Percentiles rank a stretch among this genome's conserved stretches.
These are phyloP conservation scores for Cladorhizidae sp. DNA, from an alignment of 37 sponge, comb jelly and placozoan species.

Conservation along the genomic window DNA sequence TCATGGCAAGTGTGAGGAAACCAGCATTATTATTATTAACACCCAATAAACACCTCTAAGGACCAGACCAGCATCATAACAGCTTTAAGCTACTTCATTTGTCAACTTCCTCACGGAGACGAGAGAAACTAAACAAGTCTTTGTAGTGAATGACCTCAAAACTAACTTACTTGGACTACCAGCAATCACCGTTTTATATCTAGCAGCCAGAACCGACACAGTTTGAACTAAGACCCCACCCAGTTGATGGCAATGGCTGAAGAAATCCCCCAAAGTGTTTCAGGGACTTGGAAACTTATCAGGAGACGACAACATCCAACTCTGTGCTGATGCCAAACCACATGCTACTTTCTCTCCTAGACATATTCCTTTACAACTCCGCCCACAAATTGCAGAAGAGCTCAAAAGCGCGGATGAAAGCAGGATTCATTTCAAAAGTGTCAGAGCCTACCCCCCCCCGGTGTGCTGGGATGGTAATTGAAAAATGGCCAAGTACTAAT, in stretches of 20 bases:
- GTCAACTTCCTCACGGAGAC: too few relatives aligned
- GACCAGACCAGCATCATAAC: too few relatives aligned
- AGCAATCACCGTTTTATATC: constrained; percentile 15
- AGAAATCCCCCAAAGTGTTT: constrained; percentile 31
- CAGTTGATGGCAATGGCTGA: constrained; percentile 25
- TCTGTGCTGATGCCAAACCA: constrained; percentile 29
- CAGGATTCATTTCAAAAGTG: constrained; percentile 54
- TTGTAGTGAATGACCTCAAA: constrained; percentile 13
- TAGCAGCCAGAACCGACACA: not conserved
- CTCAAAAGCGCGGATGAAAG: too few relatives aligned
- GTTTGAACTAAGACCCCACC: not conserved
- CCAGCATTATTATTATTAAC: too few relatives aligned
- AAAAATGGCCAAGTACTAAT: constrained; percentile 33
- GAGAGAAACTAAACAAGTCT: not conserved
- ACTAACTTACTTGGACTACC: constrained; percentile 39
- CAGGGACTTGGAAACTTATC: too few relatives aligned
- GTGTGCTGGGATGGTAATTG: constrained; percentile 63
- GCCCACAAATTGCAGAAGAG: constrained; percentile 30
- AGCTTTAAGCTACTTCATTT: too few relatives aligned
- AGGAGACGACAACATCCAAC: constrained; percentile 40
- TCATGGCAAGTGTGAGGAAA: too few relatives aligned
- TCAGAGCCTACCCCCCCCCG: constrained; percentile 42
- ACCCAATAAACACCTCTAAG: too few relatives aligned
- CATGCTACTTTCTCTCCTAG: constrained; percentile 42
- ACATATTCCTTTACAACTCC: constrained; percentile 47